phyloP scores from a whole-genome alignment of 64 coral and sea anemone genomes.

The Platygyra sinensis region DNA sequence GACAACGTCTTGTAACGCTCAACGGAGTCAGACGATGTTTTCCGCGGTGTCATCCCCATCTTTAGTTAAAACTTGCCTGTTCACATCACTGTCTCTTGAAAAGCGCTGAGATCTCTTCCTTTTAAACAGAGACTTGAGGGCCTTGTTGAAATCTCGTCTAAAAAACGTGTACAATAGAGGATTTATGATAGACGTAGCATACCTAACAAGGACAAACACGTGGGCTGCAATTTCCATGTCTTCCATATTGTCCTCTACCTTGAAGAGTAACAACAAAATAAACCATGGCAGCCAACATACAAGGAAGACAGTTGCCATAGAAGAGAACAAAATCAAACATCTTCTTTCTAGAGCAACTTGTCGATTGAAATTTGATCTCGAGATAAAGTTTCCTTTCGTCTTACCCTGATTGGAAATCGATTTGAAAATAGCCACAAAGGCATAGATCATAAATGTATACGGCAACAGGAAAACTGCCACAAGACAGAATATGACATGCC shows the following conservation, averaged over 20 bases:
- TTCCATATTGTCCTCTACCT: not conserved
- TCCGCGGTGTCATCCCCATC: no score
- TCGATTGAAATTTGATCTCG: not conserved
- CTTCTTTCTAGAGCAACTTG: slow-evolving; percentile 3
- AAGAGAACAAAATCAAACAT: slow-evolving; percentile 22
- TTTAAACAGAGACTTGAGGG: slow-evolving; percentile 15
- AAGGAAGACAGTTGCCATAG: slow-evolving; percentile 24
- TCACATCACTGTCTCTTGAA: no score
- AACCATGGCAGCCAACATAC: slow-evolving; percentile 35
- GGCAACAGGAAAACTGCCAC: slow-evolving; percentile 24
- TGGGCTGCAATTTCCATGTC: not conserved
- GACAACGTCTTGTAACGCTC: no score
- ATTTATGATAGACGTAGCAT: slow-evolving; percentile 45
- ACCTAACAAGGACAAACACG: slow-evolving; percentile 41
- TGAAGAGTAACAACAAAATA: slow-evolving; percentile 1
- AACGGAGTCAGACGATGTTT: no score
- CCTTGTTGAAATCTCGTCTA: slow-evolving; percentile 58
- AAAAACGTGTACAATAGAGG: slow-evolving; percentile 58
- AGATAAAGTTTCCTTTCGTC: not conserved
- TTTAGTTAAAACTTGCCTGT: no score
- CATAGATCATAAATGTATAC: slow-evolving; percentile 34
- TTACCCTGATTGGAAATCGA: not conserved
- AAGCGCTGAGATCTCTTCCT: not conserved
- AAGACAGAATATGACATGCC: slow-evolving; percentile 11
- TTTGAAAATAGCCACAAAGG: slow-evolving; percentile 25